Percentiles rank a stretch among this genome's conserved stretches.
Conservation (phyloP, 2,797 vertebrate genomes). For the Danio aesculapii region DNA sequence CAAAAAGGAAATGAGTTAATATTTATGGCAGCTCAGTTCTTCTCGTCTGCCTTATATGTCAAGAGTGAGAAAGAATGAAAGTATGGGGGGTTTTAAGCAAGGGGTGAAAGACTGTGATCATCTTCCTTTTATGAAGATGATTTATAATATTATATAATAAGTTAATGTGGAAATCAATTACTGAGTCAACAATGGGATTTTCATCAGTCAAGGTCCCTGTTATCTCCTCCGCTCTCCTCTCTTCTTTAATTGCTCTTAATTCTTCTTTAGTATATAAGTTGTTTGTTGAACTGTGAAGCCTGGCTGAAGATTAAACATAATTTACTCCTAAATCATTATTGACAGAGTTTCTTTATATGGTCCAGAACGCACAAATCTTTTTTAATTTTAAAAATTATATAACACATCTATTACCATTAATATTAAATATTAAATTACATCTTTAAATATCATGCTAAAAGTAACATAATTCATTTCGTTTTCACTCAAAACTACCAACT, state of each 20-base stretch:
- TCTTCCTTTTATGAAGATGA: not conserved
- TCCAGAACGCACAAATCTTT: too few species aligned
- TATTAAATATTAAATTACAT: too few species aligned
- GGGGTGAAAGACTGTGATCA: not conserved
- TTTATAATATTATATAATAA: not conserved
- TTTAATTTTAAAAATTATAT: too few species aligned
- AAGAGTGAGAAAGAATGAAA: conserved; percentile 8
- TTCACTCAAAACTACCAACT: too few species aligned
- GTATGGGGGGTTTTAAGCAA: not conserved
- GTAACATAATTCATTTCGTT: too few species aligned
- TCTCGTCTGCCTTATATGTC: not conserved
- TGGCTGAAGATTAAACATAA: not conserved
- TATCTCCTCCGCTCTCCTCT: not conserved
- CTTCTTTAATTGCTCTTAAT: not conserved
- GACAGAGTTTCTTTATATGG: too few species aligned
- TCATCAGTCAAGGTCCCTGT: not conserved
- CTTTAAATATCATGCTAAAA: too few species aligned
- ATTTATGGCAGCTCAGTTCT: not conserved
- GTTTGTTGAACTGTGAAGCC: not conserved
- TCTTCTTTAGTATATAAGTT: not conserved
- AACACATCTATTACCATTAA: too few species aligned
- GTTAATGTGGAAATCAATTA: conserved; percentile 17
- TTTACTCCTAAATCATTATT: not conserved
- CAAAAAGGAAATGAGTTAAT: conserved; percentile 40
- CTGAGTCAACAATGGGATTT: not conserved